Base-by-base conservation (phyloP, 1,140 invertebrate genomes). In the Anagrus nilaparvatae region DNA sequence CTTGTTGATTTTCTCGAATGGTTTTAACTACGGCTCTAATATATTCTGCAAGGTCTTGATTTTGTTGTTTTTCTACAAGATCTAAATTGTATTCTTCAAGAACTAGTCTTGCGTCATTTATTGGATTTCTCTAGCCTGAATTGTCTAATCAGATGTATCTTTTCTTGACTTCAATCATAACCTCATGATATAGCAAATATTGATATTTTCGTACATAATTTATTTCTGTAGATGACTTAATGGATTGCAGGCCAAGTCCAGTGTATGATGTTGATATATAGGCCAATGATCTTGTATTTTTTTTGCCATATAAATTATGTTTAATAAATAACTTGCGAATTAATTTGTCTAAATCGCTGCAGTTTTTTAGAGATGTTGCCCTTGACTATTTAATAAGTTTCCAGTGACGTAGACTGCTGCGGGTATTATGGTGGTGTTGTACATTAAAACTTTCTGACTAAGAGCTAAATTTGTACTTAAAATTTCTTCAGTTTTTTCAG, bases 401-500 rank as follows among this genome's bases (percentile, higher is more conserved):
- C 35, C 34, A 7, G 36, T 37, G 5, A 44, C 27, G 16, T 45
- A 45, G 1, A 28, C 16, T 3, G 36, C 36, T 12, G 43, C 43
- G 5, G 43, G 35, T 6, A 40, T 33, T 5, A 46, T 24, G 24
- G 13, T 19, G 28, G 13, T 40, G 13, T 46, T 46, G n/a, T n/a
- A 29, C 1, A 46, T 20, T 9, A 12, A 17, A 10, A 25, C 30
- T 13, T 44, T 44, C 21, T 44, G 43, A 4, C 33, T n/a, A 2
- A 51, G 44, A 8, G 51, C 46, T 1, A 54, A 46, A 8, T 38
- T 18, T 0, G 51, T 53, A 9, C 7, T n/a, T 10, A 55, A 21
- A 6, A 55, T 51, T 30, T 44, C 39, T 7, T 14, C 16, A 4
- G 47, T 43, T 16, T 40, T 42, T 2, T 24, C 14, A 3, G 14